Evolutionary conservation across 1,140 invertebrate genomes (phyloP).

Genomic region (Drosophila kurseongensis): DNA sequence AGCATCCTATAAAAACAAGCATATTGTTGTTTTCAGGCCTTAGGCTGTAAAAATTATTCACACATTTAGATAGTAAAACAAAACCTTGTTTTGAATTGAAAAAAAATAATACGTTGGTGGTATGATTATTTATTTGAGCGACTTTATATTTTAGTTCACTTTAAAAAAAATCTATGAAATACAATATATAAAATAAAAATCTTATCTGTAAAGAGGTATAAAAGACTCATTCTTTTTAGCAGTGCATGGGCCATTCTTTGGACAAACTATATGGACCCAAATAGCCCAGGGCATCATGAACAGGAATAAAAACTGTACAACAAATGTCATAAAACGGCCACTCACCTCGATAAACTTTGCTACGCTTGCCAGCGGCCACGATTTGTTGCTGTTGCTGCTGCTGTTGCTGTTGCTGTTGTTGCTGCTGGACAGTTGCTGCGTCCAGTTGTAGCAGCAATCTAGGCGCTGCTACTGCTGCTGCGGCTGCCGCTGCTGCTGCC

Average conservation of each 20-base stretch:
- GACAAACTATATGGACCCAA: constrained; percentile 42
- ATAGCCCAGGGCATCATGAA: constrained; percentile 49
- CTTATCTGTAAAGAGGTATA: too few relatives aligned
- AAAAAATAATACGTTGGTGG: too few relatives aligned
- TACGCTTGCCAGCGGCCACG: constrained; percentile 75
- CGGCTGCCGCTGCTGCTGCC: constrained; percentile 41
- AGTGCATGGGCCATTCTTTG: constrained; percentile 33
- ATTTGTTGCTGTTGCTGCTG: constrained; percentile 73
- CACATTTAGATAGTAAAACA: too few relatives aligned
- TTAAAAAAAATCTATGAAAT: too few relatives aligned
- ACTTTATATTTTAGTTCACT: too few relatives aligned
- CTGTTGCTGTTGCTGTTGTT: constrained; percentile 49
- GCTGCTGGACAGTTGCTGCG: constrained; percentile 54
- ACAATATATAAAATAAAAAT: too few relatives aligned
- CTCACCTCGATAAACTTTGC: constrained; percentile 83
- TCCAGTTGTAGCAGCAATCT: constrained; percentile 69
- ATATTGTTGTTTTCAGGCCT: too few relatives aligned
- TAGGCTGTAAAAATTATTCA: too few relatives aligned
- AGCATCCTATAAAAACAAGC: too few relatives aligned
- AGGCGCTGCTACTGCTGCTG: constrained; percentile 48
- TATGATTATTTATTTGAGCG: too few relatives aligned
- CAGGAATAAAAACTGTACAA: constrained; percentile 57
- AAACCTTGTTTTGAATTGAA: too few relatives aligned
- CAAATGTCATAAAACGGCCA: constrained; percentile 82
- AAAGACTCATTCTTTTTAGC: neutral